Evolutionary conservation across 1,140 invertebrate species (phyloP).

Genomic region (Oreohelix idahoensis): DNA sequence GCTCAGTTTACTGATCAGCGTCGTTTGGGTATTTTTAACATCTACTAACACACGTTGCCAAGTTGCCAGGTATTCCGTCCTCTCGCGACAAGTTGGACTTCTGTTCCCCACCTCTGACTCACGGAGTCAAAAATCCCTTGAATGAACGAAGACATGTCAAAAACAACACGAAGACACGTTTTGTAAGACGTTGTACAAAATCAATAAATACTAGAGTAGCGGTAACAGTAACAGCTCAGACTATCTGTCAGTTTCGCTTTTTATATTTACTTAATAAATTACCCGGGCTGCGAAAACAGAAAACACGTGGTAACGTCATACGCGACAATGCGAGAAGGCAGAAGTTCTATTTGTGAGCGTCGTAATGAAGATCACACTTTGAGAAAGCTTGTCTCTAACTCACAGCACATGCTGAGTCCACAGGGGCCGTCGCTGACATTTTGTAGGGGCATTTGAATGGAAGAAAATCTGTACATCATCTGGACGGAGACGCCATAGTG

Average conservation of each 20-base stretch:
- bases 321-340: constrained; percentile 24
- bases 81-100: neutral
- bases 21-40: too few species aligned
- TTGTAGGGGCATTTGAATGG: neutral
- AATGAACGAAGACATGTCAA: neutral
- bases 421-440: constrained; percentile 7
- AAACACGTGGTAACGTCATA: constrained; percentile 7
- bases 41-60: too few species aligned
- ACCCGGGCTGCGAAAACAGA: neutral
- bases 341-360: neutral
- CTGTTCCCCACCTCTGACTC: neutral
- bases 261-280: constrained; percentile 21
- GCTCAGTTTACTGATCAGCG: too few species aligned
- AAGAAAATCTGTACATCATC: constrained; percentile 9
- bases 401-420: neutral
- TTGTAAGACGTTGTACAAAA: neutral
- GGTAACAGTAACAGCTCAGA: neutral
- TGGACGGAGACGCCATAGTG: neutral
- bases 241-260: constrained; percentile 3
- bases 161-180: neutral
- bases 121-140: neutral
- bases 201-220: neutral
- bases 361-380: constrained; percentile 1
- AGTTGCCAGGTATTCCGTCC: neutral
- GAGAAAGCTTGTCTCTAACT: neutral